A percentile compares a stretch with the other conserved stretches of the same genome.
phyloP scores from a whole-genome alignment of 2,888 invertebrate species.

The Atethmia centrago region DNA sequence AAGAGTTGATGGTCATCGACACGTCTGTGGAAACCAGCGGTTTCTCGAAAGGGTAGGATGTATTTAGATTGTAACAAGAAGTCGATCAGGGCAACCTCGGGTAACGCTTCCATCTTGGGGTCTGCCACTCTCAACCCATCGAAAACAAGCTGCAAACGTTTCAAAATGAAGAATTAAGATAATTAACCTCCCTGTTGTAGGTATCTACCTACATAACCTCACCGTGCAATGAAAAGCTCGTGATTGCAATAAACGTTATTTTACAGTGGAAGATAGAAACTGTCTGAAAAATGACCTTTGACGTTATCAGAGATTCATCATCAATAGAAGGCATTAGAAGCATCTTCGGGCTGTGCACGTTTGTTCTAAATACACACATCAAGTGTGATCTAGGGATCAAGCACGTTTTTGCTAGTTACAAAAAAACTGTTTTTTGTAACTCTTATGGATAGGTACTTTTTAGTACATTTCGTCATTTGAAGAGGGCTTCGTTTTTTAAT shows the following conservation, averaged over 20 bases:
- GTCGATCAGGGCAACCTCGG: slow-evolving; percentile 86
- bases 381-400: too few relatives aligned
- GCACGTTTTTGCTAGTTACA: too few relatives aligned
- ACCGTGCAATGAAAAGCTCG: neutral
- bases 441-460: too few relatives aligned
- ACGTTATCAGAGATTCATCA: neutral
- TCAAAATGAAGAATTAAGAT: slow-evolving; percentile 8
- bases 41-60: slow-evolving; percentile 80
- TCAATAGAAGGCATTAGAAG: neutral
- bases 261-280: neutral
- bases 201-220: too few relatives aligned
- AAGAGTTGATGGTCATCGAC: slow-evolving; percentile 86
- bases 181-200: neutral
- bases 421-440: too few relatives aligned
- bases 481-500: too few relatives aligned
- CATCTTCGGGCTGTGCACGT: neutral
- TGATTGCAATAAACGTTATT: neutral
- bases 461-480: too few relatives aligned
- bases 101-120: slow-evolving; percentile 84
- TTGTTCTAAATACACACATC: neutral
- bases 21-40: slow-evolving; percentile 78
- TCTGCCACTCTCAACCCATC: slow-evolving; percentile 83
- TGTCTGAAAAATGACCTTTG: neutral
- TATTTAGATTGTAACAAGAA: slow-evolving; percentile 83
- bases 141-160: slow-evolving; percentile 78